Evolutionary conservation across 2,113 vertebrate genomes (phyloP).

Genomic region (Dasyornis broadbenti): DNA sequence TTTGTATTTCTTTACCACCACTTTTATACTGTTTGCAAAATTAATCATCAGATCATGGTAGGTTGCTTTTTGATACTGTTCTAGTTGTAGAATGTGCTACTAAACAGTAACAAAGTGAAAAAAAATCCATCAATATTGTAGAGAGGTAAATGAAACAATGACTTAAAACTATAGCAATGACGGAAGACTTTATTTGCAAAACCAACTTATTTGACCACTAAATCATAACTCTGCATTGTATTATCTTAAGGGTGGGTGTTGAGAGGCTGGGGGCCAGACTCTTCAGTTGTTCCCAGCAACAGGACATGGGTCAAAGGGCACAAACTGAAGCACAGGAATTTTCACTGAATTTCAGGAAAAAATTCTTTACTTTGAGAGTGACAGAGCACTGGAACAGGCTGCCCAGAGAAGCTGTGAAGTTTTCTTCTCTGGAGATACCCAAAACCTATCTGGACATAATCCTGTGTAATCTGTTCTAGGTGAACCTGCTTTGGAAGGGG

Average conservation of each 20-base stretch:
- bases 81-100: not conserved
- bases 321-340: not conserved
- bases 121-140: not conserved
- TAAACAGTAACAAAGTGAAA: not conserved
- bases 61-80: not conserved
- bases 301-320: not conserved
- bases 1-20: not conserved
- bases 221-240: not conserved
- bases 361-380: not conserved
- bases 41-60: not conserved
- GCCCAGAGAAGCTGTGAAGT: not conserved
- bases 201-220: not conserved
- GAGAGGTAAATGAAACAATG: not conserved
- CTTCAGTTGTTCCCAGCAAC: not conserved
- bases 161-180: not conserved
- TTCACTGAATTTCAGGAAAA: not conserved
- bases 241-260: not conserved
- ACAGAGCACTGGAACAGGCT: not conserved
- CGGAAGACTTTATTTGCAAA: not conserved
- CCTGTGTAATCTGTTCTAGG: not conserved
- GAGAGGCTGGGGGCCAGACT: not conserved
- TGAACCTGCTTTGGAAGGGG: not conserved
- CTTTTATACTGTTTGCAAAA: not conserved
- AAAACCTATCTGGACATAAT: not conserved
- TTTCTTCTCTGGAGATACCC: not conserved